These are phyloP conservation scores for Apotomis turbidana DNA, from an alignment of 2,888 invertebrate species.

Conservation along the genomic window DNA sequence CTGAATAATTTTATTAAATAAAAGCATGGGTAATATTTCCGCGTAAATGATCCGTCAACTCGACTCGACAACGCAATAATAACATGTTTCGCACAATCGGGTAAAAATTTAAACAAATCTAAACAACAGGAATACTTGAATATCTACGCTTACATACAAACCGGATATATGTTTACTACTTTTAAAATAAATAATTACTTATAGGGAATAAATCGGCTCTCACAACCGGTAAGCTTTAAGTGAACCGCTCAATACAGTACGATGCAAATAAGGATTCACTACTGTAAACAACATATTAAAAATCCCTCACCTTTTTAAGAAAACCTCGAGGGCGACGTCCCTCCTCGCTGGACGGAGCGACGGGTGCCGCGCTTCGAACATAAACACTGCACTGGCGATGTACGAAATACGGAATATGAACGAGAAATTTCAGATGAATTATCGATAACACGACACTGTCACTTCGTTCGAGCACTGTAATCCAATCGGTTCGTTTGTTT, in stretches of 20 bases:
- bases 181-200: conserved; percentile 45
- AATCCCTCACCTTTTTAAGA: conserved; percentile 67
- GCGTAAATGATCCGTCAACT: conserved; percentile 3
- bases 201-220: conserved; percentile 62
- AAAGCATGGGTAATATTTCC: background rate
- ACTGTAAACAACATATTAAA: conserved; percentile 13
- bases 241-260: conserved; percentile 37
- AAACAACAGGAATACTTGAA: conserved; percentile 4
- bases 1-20: no score
- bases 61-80: background rate
- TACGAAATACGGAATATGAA: conserved; percentile 65
- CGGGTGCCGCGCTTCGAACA: conserved; percentile 77
- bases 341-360: conserved; percentile 74
- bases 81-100: background rate
- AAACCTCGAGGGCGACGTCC: conserved; percentile 80
- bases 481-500: conserved; percentile 73
- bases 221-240: conserved; percentile 48
- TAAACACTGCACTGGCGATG: conserved; percentile 81
- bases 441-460: conserved; percentile 65
- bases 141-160: conserved; percentile 15
- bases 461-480: conserved; percentile 74
- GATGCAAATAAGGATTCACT: conserved; percentile 45
- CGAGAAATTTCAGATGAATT: conserved; percentile 17
- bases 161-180: conserved; percentile 23
- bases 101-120: conserved; percentile 19